Evolutionary conservation across 2,888 invertebrate species (phyloP).

Genomic region (Spodoptera exigua): DNA sequence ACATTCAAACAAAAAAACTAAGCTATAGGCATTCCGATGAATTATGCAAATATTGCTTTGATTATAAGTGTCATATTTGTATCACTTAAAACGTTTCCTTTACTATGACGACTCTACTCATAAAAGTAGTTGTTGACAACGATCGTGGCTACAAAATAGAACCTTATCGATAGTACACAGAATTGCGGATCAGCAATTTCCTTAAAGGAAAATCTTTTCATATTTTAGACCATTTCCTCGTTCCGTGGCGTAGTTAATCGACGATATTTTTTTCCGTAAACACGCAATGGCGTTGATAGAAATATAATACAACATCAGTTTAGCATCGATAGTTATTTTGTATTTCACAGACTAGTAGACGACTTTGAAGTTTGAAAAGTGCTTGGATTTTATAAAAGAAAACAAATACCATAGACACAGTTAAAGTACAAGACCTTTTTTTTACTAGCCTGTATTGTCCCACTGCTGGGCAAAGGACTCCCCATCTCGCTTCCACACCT

Average conservation of each 20-base stretch:
- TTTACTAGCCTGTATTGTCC: too few relatives aligned
- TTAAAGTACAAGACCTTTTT: too few relatives aligned
- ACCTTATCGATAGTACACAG: conserved; percentile 40
- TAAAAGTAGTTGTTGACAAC: conserved; percentile 21
- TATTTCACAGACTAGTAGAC: too few relatives aligned
- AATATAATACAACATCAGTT: too few relatives aligned
- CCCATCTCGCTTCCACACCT: too few relatives aligned
- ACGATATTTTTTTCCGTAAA: background rate
- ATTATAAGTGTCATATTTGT: conserved; percentile 22
- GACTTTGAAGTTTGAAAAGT: too few relatives aligned
- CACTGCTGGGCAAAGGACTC: too few relatives aligned
- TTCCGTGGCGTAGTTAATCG: conserved; percentile 12
- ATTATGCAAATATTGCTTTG: conserved; percentile 13
- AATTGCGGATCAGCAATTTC: conserved; percentile 35
- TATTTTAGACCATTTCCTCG: conserved; percentile 39
- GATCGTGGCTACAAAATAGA: conserved; percentile 30
- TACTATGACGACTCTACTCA: conserved; percentile 23
- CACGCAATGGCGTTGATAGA: too few relatives aligned
- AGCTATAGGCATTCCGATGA: conserved; percentile 8
- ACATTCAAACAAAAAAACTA: conserved; percentile 3
- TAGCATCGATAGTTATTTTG: too few relatives aligned
- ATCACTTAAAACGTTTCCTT: conserved; percentile 11
- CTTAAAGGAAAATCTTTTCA: conserved; percentile 30
- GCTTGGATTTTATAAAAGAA: too few relatives aligned
- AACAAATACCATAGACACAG: too few relatives aligned